phyloP scores from a whole-genome alignment of 2,888 invertebrate genomes.

The Lithophane ornitopus region DNA sequence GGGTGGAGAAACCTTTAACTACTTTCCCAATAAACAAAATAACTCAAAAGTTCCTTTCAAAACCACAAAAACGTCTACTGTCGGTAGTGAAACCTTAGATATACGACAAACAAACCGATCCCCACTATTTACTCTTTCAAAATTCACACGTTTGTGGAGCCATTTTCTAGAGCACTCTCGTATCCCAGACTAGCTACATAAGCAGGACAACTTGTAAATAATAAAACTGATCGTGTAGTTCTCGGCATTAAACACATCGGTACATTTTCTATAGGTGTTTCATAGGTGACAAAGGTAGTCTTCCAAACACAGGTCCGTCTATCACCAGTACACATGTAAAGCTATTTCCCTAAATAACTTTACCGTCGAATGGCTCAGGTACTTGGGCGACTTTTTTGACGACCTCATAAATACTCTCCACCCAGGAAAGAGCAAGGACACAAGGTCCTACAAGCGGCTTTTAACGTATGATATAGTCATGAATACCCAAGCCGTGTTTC shows the following conservation, averaged over 20 bases:
- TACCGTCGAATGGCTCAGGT: neutral
- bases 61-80: too few species aligned
- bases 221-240: slow-evolving; percentile 6
- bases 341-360: neutral
- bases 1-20: neutral
- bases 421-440: too few species aligned
- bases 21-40: neutral
- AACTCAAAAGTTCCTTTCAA: neutral
- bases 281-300: neutral
- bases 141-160: slow-evolving; percentile 13
- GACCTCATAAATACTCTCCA: neutral
- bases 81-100: slow-evolving; percentile 15
- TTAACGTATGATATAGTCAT: neutral
- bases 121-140: slow-evolving; percentile 1
- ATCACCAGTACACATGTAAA: neutral
- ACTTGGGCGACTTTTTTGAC: neutral
- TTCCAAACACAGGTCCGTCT: neutral
- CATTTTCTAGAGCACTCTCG: neutral
- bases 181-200: neutral
- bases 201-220: slow-evolving; percentile 29
- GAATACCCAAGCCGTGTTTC: neutral
- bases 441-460: neutral
- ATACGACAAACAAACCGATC: slow-evolving; percentile 17
- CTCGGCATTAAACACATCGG: neutral
- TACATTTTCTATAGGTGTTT: neutral